Base-by-base conservation (phyloP, 2,797 vertebrate genomes). In the Mormyrops boulengeri region DNA sequence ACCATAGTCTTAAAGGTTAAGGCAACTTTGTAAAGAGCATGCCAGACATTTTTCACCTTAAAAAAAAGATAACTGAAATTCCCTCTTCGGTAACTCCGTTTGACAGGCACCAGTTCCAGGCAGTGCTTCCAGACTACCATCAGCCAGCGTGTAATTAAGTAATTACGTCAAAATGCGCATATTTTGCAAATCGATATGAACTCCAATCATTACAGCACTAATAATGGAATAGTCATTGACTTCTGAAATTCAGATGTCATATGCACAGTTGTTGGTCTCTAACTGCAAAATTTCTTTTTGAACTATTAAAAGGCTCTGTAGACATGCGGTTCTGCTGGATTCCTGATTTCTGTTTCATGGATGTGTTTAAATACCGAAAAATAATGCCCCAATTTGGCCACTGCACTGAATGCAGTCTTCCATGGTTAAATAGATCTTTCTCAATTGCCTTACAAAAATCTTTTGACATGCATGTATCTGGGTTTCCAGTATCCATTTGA, bases 1-100 rank as follows among this genome's bases (percentile, higher is more conserved):
- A 62, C 17, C 22, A 19, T 34, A n/a, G 77, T 89, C 52, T 60
- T 85, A 89, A 85, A 85, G 55, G 88, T 22, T 82, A 85, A 82
- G 9, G 26, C 9, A 52, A 53, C 22, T 62, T 52, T 50, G 57
- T 60, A 9, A 69, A 69, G 30, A 55, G 82, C 60, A 19, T 69
- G 88, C 4, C 34, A 88, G n/a, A 5, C 9, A 60, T 5, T 80
- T 88, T 90, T 82, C 84, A 62, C 50, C 14, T 85, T 85, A 73
- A 73, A 73, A 73, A 38, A 73, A 38, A 73, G 5, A 80, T 19
- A 14, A n/a, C 73, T 49, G 30, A 50, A 73, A 44, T 80, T 9
- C 12, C 17, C 17, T 26, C n/a, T 60, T 52, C 5, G 8, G 26
- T 87, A 80, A 57, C 47, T 60, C 52, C 6, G 50, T 82, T 73